Conservation (phyloP, 2,888 invertebrate genomes). For the Allacma fusca region DNA sequence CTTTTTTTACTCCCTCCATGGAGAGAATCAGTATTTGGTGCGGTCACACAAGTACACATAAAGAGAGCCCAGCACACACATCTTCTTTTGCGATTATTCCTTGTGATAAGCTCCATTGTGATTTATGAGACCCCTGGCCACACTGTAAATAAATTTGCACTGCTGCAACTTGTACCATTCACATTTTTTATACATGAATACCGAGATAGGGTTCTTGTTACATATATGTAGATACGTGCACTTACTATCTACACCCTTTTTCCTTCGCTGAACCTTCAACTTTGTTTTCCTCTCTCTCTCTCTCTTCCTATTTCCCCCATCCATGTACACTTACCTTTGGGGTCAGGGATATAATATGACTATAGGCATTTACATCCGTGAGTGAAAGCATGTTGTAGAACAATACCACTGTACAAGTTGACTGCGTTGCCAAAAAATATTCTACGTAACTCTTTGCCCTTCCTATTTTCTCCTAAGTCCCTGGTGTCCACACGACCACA, state of each 20-base stretch:
- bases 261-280: no score
- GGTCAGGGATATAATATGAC: background rate
- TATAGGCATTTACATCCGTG: background rate
- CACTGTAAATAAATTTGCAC: conserved; percentile 52
- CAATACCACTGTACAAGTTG: background rate
- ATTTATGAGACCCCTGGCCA: conserved; percentile 50
- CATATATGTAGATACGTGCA: background rate
- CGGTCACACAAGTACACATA: conserved; percentile 12
- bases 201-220: no score
- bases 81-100: conserved; percentile 50
- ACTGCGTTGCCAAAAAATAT: conserved; percentile 3
- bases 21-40: background rate
- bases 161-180: background rate
- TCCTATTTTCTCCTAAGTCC: background rate
- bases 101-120: conserved; percentile 55
- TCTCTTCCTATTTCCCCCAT: no score
- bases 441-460: background rate
- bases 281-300: no score
- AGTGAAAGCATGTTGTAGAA: background rate
- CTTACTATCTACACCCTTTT: no score
- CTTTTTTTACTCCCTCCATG: background rate
- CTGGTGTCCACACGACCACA: background rate
- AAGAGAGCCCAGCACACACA: conserved; percentile 28
- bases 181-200: conserved; percentile 10
- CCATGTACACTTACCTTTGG: no score